phyloP scores from a whole-genome alignment of 2,888 invertebrate genomes.

The Julus scanicus region DNA sequence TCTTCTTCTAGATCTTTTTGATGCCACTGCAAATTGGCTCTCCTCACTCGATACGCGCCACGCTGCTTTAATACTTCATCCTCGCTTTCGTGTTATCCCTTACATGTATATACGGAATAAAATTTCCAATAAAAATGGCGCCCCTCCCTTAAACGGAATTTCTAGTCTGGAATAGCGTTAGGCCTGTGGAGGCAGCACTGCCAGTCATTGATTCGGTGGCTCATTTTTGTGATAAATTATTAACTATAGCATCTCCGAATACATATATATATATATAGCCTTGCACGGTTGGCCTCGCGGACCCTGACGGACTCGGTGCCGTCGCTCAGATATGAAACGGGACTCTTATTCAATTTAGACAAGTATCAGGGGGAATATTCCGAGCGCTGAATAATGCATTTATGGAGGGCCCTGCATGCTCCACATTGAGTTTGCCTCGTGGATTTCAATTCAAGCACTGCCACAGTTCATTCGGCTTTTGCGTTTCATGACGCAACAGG shows the following conservation, averaged over 20 bases:
- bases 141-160: conserved; percentile 27
- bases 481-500: not conserved
- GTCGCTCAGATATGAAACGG: not conserved
- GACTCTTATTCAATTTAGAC: conserved; percentile 12
- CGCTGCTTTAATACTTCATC: not conserved
- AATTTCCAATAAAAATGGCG: conserved; percentile 28
- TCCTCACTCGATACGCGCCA: not conserved
- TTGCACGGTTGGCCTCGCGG: not conserved
- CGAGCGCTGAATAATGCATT: conserved; percentile 9
- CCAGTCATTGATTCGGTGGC: not conserved
- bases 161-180: not conserved
- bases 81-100: not conserved
- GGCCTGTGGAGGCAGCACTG: not conserved
- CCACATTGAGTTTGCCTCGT: not conserved
- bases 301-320: not conserved
- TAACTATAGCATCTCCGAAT: not conserved
- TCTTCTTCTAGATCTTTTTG: not conserved
- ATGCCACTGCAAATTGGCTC: not conserved
- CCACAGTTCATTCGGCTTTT: not conserved
- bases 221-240: conserved; percentile 22
- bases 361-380: conserved; percentile 5
- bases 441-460: not conserved
- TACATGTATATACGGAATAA: not conserved
- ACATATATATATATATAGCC: not conserved
- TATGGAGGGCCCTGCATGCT: not conserved